These are phyloP conservation scores for Ochotona princeps DNA, from an alignment of 2,113 vertebrate genomes.

Conservation along the genomic window DNA sequence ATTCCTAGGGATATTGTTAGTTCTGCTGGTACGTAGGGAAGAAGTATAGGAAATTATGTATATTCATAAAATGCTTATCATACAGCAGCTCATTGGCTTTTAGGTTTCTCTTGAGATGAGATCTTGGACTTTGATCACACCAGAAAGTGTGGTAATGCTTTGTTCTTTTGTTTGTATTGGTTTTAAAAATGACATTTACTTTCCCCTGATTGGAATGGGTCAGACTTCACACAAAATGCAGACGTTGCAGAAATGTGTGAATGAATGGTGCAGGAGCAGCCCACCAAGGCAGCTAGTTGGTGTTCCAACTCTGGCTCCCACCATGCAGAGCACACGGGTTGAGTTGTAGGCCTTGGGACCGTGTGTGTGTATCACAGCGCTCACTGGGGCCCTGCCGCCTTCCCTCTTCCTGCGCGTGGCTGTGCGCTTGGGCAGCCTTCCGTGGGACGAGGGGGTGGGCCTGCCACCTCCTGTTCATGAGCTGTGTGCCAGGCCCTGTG, in stretches of 20 bases:
- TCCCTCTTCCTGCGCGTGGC: not conserved
- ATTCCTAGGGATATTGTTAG: not conserved
- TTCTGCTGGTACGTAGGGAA: not conserved
- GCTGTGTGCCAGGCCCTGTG: not conserved
- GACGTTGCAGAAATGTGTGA: not conserved
- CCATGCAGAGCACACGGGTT: rapidly evolving
- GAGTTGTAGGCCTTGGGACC: too few relatives aligned
- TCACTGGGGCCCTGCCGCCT: not conserved
- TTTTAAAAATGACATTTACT: not conserved
- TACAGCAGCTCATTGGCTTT: too few relatives aligned
- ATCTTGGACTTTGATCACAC: not conserved
- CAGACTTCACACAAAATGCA: not conserved
- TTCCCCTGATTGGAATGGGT: not conserved
- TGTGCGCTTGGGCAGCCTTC: not conserved
- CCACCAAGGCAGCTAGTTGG: not conserved
- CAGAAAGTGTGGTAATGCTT: not conserved
- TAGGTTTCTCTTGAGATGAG: not conserved
- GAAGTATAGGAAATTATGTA: not conserved
- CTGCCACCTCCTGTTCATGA: not conserved
- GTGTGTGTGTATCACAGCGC: rapidly evolving
- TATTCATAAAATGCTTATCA: not conserved
- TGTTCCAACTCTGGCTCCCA: not conserved
- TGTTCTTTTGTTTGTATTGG: not conserved
- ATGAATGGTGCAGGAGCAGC: not conserved
- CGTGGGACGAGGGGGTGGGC: too few relatives aligned